Conservation (phyloP, 2,797 vertebrate genomes). For the Aulostomus chinensis region DNA sequence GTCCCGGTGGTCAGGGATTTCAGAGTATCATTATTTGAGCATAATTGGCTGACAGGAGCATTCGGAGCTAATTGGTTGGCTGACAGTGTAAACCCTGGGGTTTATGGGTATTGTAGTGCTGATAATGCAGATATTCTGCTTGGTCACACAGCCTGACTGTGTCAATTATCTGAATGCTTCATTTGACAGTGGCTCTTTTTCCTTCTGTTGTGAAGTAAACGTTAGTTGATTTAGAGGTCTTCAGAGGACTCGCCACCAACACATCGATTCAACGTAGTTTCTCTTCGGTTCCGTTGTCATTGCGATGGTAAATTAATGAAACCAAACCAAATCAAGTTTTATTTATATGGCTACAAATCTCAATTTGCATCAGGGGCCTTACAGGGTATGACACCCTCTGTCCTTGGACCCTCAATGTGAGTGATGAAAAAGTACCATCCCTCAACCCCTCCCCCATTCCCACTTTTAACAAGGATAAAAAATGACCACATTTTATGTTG, state of each 20-base stretch:
- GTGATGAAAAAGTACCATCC: too few species aligned
- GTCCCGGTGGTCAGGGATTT: conserved; percentile 30
- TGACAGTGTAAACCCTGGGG: conserved; percentile 64
- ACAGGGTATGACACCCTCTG: too few species aligned
- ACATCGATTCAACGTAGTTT: background rate
- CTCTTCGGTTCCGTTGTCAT: background rate
- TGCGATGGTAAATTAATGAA: background rate
- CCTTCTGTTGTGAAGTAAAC: conserved; percentile 9
- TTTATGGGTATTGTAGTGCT: conserved; percentile 71
- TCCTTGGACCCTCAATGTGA: too few species aligned
- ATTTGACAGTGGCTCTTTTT: conserved; percentile 20
- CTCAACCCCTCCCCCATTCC: too few species aligned
- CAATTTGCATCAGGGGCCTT: too few species aligned
- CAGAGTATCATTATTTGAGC: conserved; percentile 63
- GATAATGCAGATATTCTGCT: conserved; percentile 56
- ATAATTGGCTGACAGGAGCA: conserved; percentile 68
- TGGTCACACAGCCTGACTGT: conserved; percentile 54
- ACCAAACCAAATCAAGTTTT: too few species aligned
- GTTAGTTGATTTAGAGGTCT: background rate
- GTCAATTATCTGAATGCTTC: conserved; percentile 45
- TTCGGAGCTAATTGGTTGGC: conserved; percentile 73
- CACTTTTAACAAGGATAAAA: too few species aligned
- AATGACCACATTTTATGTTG: too few species aligned
- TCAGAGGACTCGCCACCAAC: background rate
- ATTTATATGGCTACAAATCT: too few species aligned